phyloP scores from a whole-genome alignment of 2,888 invertebrate species.

The Pachydiplax longipennis region DNA sequence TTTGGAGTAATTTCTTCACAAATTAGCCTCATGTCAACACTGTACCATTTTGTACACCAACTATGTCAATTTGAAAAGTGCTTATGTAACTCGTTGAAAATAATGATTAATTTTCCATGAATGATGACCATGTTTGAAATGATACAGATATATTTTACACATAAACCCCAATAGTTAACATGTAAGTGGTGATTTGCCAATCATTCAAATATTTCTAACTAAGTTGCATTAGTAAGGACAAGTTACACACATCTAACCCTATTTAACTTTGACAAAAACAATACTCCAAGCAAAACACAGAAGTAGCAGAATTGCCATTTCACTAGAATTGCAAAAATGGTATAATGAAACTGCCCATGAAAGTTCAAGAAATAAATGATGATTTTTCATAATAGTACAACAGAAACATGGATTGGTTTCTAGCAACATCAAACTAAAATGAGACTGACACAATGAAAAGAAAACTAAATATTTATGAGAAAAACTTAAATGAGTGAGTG shows the following conservation, averaged over 20 bases:
- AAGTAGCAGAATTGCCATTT: not conserved
- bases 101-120: not conserved
- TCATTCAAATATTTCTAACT: not conserved
- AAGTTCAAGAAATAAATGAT: not conserved
- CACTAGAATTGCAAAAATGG: not conserved
- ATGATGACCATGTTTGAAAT: not conserved
- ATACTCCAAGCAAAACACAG: not conserved
- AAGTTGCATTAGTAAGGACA: not conserved
- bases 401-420: no score
- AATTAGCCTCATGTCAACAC: conserved; percentile 2
- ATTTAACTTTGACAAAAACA: not conserved
- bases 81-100: not conserved
- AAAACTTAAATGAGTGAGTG: no score
- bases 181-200: not conserved
- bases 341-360: not conserved
- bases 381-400: no score
- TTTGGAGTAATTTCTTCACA: conserved; percentile 4
- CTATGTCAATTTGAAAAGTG: not conserved
- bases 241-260: not conserved
- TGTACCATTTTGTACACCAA: not conserved
- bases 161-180: not conserved
- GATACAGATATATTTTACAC: not conserved
- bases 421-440: no score
- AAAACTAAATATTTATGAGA: no score
- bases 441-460: no score